phyloP scores from a whole-genome alignment of 2,888 invertebrate genomes.

The Bhutanitis thaidina region DNA sequence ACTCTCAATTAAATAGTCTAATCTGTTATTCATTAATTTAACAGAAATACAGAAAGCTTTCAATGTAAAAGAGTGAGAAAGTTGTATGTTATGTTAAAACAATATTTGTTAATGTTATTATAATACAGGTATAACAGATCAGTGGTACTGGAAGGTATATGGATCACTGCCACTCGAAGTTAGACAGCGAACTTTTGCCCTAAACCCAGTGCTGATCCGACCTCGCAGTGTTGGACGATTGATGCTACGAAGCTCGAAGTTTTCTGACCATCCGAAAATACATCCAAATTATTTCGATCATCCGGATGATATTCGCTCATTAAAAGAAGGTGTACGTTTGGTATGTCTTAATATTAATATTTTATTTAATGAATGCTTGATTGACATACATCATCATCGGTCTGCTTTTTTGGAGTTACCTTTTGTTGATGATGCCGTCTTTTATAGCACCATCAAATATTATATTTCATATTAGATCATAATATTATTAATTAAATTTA shows the following conservation, averaged over 20 bases:
- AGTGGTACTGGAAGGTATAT: slow-evolving; percentile 80
- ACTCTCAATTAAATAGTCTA: no score
- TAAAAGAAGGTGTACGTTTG: slow-evolving; percentile 87
- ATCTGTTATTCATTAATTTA: no score
- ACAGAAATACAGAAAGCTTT: no score
- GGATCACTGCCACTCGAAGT: slow-evolving; percentile 55
- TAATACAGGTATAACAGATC: slow-evolving; percentile 73
- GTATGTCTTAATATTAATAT: slow-evolving; percentile 56
- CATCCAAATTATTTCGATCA: slow-evolving; percentile 90
- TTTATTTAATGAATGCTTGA: background rate
- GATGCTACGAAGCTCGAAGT: slow-evolving; percentile 84
- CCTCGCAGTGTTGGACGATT: slow-evolving; percentile 88
- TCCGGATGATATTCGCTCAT: slow-evolving; percentile 84
- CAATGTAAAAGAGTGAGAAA: no score
- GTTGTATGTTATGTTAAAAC: no score
- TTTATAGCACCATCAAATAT: no score
- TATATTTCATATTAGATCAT: no score
- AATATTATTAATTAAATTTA: no score
- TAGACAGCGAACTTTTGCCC: slow-evolving; percentile 81
- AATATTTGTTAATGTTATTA: no score
- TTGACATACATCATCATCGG: no score
- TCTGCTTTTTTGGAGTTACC: no score
- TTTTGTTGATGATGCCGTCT: no score
- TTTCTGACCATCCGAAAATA: slow-evolving; percentile 87
- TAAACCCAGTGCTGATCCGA: slow-evolving; percentile 86